These are phyloP conservation scores for Rissa tridactyla DNA, from an alignment of 2,113 vertebrate species.

Conservation along the genomic window DNA sequence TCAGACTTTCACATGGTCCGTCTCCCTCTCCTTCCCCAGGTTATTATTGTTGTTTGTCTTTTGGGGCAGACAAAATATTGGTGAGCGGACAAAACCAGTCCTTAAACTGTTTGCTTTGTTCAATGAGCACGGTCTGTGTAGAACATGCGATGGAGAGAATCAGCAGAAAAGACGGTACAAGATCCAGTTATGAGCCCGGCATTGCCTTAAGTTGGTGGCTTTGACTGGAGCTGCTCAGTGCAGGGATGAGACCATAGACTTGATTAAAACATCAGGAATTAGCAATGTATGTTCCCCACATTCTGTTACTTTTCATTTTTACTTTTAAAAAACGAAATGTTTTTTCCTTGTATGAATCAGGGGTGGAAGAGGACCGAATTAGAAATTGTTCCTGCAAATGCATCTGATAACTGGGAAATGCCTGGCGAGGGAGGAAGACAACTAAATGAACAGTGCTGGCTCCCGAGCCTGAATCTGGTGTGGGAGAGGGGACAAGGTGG, in stretches of 20 bases:
- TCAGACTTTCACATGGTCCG: not conserved
- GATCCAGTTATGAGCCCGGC: not conserved
- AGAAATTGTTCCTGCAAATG: not conserved
- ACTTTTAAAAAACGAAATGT: not conserved
- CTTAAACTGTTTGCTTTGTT: not conserved
- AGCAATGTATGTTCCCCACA: not conserved
- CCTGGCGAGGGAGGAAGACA: not conserved
- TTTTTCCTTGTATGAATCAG: not conserved
- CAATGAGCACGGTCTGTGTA: not conserved
- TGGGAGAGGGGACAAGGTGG: not conserved
- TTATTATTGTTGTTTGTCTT: not conserved
- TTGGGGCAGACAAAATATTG: not conserved
- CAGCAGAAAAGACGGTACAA: not conserved
- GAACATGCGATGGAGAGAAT: not conserved
- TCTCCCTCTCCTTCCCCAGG: not conserved
- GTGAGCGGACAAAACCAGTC: not conserved
- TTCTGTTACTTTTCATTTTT: not conserved
- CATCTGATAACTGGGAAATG: not conserved
- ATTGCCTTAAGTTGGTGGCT: not conserved
- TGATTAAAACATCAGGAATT: not conserved
- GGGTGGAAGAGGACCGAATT: not conserved
- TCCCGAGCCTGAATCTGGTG: not conserved
- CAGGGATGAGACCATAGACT: not conserved
- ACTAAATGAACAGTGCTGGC: not conserved
- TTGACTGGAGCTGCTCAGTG: not conserved